A percentile compares a stretch with the other conserved stretches of the same genome.
phyloP scores from a whole-genome alignment of 2,113 vertebrate genomes.

The Proteles cristata region DNA sequence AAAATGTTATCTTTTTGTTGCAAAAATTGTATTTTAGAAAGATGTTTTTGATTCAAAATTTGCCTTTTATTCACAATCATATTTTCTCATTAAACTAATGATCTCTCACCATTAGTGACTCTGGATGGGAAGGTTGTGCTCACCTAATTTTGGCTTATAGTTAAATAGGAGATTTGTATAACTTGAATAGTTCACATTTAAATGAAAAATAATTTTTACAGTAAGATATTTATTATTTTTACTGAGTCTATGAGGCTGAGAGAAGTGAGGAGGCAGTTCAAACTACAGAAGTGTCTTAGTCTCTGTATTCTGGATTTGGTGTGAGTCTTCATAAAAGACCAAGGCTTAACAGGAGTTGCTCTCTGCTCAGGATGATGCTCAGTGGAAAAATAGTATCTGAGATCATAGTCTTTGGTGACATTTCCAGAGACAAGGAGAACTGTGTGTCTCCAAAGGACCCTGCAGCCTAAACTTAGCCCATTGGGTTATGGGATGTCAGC shows the following conservation, averaged over 20 bases:
- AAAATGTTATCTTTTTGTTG: background rate
- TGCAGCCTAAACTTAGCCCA: background rate
- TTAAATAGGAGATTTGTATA: background rate
- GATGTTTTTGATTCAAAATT: background rate
- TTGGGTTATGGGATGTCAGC: background rate
- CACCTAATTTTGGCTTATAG: background rate
- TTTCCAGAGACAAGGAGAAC: background rate
- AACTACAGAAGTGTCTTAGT: background rate
- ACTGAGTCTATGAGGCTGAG: background rate
- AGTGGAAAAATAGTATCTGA: background rate
- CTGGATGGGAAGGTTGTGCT: background rate
- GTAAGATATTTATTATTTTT: constrained; percentile 1
- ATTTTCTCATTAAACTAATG: background rate
- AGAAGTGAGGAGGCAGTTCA: background rate
- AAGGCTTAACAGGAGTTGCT: background rate
- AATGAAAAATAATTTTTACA: background rate
- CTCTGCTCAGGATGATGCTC: background rate
- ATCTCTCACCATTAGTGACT: background rate
- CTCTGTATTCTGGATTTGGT: background rate
- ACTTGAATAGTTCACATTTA: background rate
- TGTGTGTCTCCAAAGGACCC: background rate
- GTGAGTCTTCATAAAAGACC: background rate
- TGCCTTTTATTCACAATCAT: background rate
- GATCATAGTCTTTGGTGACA: background rate
- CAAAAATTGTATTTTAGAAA: background rate